Evolutionary conservation across 1,140 invertebrate species (phyloP), one percentile per base, ranked within the genome.

Genomic region (Monochamus saltuarius): DNA sequence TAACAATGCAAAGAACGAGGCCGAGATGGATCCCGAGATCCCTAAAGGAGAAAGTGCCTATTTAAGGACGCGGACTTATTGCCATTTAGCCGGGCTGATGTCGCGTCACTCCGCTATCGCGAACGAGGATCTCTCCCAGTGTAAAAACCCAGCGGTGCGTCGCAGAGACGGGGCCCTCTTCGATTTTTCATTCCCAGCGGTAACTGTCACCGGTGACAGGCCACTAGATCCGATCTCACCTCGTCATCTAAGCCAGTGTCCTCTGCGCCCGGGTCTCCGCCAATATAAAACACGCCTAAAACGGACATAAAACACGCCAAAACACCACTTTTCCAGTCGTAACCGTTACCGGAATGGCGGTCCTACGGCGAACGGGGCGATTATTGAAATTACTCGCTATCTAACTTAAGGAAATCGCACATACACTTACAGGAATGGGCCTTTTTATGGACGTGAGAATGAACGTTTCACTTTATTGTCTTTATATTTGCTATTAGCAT

Each of bases 111-210:
- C 56, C 39, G 47, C 56, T 63, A 63, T 59, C 56, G 42, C 13
- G 14, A 47, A 42, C 50, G 34, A 59, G 51, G 47, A 59, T 63
- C 56, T 62, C 56, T 59, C 53, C 38, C 60, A 40, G 60, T 57
- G 54, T 58, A 62, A 62, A 62, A 62, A 63, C 40, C 54, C 54
- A 56, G 54, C 54, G 54, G 54, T 47, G 37, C 45, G 54, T 56
- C 54, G 54, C 54, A 38, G 38, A 55, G 17, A 35, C 4, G 19
- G 46, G 36, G 55, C 57, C 45, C 34, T 46, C 43, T 68, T 68
- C 63, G 63, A 68, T 68, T 68, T 68, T 65, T 68, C 66, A 68
- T 65, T 68, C 63, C 59, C 66, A 62, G 61, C 59, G 60, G 66
- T 56, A 54, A 61, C 66, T 62, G 63, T 68, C 63, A 65, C 62